These are phyloP conservation scores for Neodon shergylaensis DNA, from an alignment of 2,113 vertebrate species.

Conservation along the genomic window DNA sequence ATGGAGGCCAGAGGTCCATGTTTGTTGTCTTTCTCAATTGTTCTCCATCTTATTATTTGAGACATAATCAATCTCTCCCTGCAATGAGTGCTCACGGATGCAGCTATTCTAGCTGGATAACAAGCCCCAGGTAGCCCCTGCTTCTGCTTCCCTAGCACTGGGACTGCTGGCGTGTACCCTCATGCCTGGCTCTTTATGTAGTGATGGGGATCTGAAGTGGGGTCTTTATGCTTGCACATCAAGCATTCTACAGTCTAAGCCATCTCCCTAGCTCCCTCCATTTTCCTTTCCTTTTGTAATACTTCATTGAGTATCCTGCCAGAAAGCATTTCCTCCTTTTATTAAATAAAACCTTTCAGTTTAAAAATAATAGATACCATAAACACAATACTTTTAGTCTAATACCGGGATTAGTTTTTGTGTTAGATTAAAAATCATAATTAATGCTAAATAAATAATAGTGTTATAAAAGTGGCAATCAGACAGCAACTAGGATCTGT, in stretches of 20 bases:
- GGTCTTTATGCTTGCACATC: neutral
- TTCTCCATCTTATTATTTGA: neutral
- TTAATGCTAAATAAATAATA: neutral
- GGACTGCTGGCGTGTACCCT: neutral
- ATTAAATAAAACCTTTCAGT: neutral
- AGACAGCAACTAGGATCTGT: neutral
- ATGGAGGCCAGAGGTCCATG: neutral
- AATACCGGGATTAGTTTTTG: neutral
- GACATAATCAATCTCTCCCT: too few relatives aligned
- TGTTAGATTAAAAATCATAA: constrained; percentile 22
- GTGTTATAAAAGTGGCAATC: neutral
- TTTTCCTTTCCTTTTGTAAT: constrained; percentile 28
- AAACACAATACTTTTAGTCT: neutral
- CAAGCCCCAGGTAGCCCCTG: neutral
- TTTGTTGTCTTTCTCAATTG: neutral
- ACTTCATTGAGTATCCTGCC: neutral
- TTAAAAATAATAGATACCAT: constrained; percentile 1
- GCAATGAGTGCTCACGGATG: neutral
- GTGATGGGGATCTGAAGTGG: neutral
- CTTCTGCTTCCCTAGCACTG: neutral
- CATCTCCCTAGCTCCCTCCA: neutral
- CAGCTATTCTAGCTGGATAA: neutral
- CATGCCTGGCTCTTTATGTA: neutral
- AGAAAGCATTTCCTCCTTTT: constrained; percentile 42
- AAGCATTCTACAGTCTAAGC: neutral